These are phyloP conservation scores for Helleia helle DNA, from an alignment of 2,888 invertebrate genomes.

Conservation along the genomic window DNA sequence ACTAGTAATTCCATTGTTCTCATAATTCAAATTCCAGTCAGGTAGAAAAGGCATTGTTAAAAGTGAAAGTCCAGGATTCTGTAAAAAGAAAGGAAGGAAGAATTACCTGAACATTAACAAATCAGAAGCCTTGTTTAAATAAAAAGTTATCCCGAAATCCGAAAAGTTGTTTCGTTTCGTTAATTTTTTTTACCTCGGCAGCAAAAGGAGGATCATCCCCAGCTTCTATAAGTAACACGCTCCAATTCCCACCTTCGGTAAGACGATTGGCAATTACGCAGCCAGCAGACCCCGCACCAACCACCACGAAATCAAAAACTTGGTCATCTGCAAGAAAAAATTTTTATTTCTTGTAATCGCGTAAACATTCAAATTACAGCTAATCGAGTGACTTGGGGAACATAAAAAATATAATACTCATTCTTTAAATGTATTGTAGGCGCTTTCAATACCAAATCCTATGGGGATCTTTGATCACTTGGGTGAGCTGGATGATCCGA, in stretches of 20 bases:
- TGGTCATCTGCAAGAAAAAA: conserved; percentile 33
- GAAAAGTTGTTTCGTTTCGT: not conserved
- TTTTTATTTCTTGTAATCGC: too few species aligned
- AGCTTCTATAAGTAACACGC: conserved; percentile 80
- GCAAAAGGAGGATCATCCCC: conserved; percentile 54
- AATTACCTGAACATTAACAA: too few species aligned
- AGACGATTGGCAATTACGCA: conserved; percentile 84
- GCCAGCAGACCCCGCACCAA: conserved; percentile 69
- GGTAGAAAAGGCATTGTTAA: conserved; percentile 28
- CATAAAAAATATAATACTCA: too few species aligned
- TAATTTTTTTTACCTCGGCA: conserved; percentile 25
- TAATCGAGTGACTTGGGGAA: too few species aligned
- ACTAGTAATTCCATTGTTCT: conserved; percentile 35
- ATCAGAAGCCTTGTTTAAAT: too few species aligned
- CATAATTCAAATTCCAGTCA: conserved; percentile 36
- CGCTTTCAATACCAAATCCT: too few species aligned
- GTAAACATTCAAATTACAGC: not conserved
- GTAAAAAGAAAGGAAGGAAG: conserved; percentile 22
- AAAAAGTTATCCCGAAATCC: too few species aligned
- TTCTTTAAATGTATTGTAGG: not conserved
- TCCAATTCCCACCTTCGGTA: conserved; percentile 74
- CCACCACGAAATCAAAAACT: conserved; percentile 43
- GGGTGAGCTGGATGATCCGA: too few species aligned
- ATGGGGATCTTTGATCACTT: too few species aligned
- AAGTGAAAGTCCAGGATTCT: conserved; percentile 38